Conservation (phyloP, 2,113 vertebrate genomes). For the Notiomystis cincta region DNA sequence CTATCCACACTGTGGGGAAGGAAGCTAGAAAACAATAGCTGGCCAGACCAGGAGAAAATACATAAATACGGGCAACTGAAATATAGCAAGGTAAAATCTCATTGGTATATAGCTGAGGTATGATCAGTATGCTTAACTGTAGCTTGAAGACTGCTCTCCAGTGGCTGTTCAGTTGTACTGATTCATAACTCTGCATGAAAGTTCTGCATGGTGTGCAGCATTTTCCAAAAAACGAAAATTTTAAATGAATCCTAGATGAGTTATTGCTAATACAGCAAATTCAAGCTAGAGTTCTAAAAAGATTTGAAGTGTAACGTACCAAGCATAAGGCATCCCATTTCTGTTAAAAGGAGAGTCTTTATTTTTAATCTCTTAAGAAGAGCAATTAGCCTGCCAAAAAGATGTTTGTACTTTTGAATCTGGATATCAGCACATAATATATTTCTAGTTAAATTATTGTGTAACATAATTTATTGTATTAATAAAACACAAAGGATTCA, state of each 20-base stretch:
- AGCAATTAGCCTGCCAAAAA: neutral
- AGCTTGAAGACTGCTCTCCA: slow-evolving; percentile 16
- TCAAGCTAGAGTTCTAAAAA: neutral
- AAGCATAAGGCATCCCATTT: neutral
- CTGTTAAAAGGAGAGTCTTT: neutral
- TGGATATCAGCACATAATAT: neutral
- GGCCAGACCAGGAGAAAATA: neutral
- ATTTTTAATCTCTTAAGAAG: neutral
- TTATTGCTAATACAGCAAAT: neutral
- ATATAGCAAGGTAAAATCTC: neutral
- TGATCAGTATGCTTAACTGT: neutral
- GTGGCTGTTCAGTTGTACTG: neutral
- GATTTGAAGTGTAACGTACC: neutral
- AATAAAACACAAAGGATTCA: neutral
- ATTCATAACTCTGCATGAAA: neutral
- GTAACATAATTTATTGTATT: neutral
- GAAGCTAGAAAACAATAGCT: slow-evolving; percentile 31
- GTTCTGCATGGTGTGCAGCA: rapidly evolving
- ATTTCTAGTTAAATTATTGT: neutral
- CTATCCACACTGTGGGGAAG: neutral
- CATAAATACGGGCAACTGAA: neutral
- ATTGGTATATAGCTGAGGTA: neutral
- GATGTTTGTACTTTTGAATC: neutral
- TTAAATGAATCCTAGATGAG: neutral
- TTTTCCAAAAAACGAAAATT: neutral